phyloP scores from a whole-genome alignment of 2,888 invertebrate species.

The Tenthredo amoena region DNA sequence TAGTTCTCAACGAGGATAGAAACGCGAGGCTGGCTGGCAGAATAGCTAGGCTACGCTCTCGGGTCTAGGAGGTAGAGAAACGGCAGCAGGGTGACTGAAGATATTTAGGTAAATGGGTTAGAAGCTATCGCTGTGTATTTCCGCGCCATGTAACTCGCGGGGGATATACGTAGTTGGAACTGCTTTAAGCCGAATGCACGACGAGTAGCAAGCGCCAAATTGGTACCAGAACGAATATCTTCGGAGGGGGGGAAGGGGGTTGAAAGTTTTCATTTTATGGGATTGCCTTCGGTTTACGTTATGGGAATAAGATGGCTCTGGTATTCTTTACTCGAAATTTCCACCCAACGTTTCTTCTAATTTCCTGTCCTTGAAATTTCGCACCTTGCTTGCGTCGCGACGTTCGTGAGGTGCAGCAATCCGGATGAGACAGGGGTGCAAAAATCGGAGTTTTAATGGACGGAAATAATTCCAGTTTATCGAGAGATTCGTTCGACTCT shows the following conservation, averaged over 20 bases:
- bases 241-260: constrained; percentile 23
- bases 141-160: constrained; percentile 71
- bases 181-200: constrained; percentile 50
- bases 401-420: neutral
- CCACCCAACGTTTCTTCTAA: neutral
- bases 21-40: constrained; percentile 1
- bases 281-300: constrained; percentile 45
- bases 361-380: neutral
- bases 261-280: constrained; percentile 51
- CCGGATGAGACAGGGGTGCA: neutral
- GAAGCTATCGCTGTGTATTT: constrained; percentile 71
- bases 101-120: constrained; percentile 75
- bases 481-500: constrained; percentile 10
- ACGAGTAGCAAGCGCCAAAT: constrained; percentile 46
- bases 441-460: neutral
- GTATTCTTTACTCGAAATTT: neutral
- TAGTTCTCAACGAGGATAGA: constrained; percentile 26
- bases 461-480: constrained; percentile 39
- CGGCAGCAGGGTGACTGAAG: constrained; percentile 53
- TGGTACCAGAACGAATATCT: constrained; percentile 44
- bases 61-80: constrained; percentile 31
- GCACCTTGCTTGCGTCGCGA: neutral
- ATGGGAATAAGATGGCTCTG: constrained; percentile 29
- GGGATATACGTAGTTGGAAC: constrained; percentile 50
- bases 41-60: neutral